phyloP scores from a whole-genome alignment of 2,113 vertebrate species.

The Oreocharis arfaki region DNA sequence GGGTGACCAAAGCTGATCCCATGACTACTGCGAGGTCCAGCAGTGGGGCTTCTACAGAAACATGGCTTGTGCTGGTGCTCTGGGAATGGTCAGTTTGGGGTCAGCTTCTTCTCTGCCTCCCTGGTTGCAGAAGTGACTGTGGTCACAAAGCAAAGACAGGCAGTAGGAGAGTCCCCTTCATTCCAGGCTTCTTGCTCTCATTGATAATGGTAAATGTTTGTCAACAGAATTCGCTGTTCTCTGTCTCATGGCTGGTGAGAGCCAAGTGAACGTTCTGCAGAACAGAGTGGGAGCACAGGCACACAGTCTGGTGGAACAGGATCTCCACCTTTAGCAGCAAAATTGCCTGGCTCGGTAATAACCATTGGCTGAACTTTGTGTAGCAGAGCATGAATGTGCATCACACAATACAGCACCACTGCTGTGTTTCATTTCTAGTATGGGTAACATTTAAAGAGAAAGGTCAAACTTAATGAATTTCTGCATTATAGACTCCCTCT shows the following conservation, averaged over 20 bases:
- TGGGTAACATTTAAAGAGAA: not conserved
- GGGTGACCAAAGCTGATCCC: conserved; percentile 71
- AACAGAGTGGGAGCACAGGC: not conserved
- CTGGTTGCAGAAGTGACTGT: conserved; percentile 57
- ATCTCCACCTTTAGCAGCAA: not conserved
- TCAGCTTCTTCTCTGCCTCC: conserved; percentile 70
- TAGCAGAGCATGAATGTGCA: not conserved
- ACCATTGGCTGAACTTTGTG: not conserved
- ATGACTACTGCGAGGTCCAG: conserved; percentile 64
- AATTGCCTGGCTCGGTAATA: not conserved
- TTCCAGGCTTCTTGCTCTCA: conserved; percentile 67
- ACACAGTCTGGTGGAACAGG: not conserved
- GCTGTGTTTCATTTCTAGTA: not conserved
- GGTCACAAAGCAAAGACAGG: conserved; percentile 69
- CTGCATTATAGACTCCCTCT: not conserved
- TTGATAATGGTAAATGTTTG: not conserved
- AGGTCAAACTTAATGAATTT: not conserved
- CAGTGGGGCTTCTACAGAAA: conserved; percentile 61
- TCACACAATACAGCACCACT: not conserved
- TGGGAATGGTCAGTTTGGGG: conserved; percentile 62
- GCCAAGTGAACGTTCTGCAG: not conserved
- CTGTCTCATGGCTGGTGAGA: not conserved
- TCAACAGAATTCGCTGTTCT: not conserved
- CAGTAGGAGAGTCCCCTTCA: conserved; percentile 66
- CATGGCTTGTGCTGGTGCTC: conserved; percentile 58